Conservation (phyloP, 35 echinoderm and acorn worm genomes). For the Stichopus chloronotus region DNA sequence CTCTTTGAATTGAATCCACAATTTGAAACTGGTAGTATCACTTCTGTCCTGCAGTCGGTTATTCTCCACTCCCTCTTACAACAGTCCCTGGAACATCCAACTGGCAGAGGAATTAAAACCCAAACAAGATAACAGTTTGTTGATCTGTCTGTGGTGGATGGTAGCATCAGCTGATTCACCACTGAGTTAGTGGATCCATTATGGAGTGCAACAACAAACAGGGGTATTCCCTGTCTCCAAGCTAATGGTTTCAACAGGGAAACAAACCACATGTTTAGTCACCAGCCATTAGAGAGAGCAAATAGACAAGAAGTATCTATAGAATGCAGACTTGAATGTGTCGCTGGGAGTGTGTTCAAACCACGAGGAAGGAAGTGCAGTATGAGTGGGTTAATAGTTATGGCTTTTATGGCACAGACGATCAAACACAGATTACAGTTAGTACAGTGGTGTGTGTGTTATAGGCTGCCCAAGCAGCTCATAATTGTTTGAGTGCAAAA, state of each 20-base stretch:
- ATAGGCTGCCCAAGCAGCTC: not conserved
- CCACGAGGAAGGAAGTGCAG: not conserved
- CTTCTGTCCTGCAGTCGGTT: no score
- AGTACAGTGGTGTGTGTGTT: no score
- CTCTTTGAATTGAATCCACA: no score
- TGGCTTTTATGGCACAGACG: not conserved
- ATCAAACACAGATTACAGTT: not conserved
- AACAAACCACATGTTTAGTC: not conserved
- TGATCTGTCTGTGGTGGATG: no score
- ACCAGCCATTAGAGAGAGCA: not conserved
- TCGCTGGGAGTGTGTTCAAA: not conserved
- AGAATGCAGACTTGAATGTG: not conserved
- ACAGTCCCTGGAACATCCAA: no score
- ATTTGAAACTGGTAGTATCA: no score
- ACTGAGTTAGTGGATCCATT: not conserved
- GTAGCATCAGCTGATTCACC: no score
- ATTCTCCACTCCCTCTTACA: no score
- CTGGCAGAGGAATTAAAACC: no score
- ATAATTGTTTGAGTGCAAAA: not conserved
- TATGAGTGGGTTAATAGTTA: not conserved
- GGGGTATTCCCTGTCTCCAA: not conserved
- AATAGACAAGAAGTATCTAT: not conserved
- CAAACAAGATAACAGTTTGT: no score
- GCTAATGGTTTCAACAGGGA: not conserved
- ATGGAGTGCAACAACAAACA: not conserved